Percentiles rank a stretch among this genome's conserved stretches.
phyloP scores from a whole-genome alignment of 2,797 vertebrate species.

The Heterohyrax brucei region DNA sequence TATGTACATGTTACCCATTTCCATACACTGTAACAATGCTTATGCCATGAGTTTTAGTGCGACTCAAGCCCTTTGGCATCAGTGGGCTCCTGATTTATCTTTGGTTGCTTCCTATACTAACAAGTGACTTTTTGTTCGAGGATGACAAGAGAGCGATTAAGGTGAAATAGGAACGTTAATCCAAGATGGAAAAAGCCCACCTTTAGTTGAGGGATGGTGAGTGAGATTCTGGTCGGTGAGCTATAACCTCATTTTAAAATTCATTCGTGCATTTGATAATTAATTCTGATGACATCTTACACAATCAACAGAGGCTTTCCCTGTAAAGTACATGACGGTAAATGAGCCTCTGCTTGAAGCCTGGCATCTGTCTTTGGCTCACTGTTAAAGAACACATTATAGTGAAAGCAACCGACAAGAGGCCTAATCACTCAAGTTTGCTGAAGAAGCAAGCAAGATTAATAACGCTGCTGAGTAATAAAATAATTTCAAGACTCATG shows the following conservation, averaged over 20 bases:
- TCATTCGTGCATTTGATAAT: conserved; percentile 82
- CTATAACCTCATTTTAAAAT: conserved; percentile 84
- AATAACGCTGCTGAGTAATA: conserved; percentile 71
- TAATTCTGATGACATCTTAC: conserved; percentile 83
- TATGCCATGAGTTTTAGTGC: not conserved
- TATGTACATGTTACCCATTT: not conserved
- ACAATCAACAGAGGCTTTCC: conserved; percentile 79
- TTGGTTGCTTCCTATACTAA: conserved; percentile 60
- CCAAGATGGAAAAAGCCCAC: conserved; percentile 62
- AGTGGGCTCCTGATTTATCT: conserved; percentile 70
- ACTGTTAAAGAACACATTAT: conserved; percentile 77
- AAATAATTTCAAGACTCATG: conserved; percentile 50
- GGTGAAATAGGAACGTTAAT: conserved; percentile 79
- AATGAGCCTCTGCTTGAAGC: conserved; percentile 82
- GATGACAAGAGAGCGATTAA: conserved; percentile 78
- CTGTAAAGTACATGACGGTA: conserved; percentile 84
- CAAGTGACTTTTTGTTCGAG: conserved; percentile 72
- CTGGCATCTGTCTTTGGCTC: conserved; percentile 81
- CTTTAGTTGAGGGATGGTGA: conserved; percentile 82
- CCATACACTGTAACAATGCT: not conserved
- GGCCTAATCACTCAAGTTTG: conserved; percentile 73
- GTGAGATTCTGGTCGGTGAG: conserved; percentile 80
- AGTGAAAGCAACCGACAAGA: conserved; percentile 79
- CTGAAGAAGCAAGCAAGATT: conserved; percentile 81
- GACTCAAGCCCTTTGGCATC: conserved; percentile 8